These are phyloP conservation scores for Drosophila fulvimacula DNA, from an alignment of 2,888 invertebrate genomes.

Conservation along the genomic window DNA sequence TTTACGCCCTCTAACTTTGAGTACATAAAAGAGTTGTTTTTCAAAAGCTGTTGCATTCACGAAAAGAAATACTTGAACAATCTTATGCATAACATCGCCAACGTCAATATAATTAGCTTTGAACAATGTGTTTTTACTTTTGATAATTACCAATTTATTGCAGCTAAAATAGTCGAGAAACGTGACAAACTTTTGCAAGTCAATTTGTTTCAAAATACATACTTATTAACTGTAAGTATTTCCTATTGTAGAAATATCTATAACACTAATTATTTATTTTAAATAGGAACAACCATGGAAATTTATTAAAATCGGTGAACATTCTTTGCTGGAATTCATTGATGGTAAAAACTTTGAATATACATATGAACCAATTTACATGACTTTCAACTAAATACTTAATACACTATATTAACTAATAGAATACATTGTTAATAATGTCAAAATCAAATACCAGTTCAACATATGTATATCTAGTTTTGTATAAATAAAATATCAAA, in stretches of 20 bases:
- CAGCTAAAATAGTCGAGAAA: constrained; percentile 19
- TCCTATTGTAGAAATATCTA: neutral
- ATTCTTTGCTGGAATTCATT: constrained; percentile 24
- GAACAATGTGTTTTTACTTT: constrained; percentile 53
- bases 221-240: constrained; percentile 23
- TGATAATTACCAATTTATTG: constrained; percentile 40
- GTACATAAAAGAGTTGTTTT: constrained; percentile 42
- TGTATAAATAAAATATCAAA: constrained; percentile 3
- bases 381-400: constrained; percentile 28
- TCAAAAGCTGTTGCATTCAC: constrained; percentile 41
- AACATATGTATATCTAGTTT: constrained; percentile 2
- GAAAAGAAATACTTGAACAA: constrained; percentile 15
- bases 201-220: constrained; percentile 43
- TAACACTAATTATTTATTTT: neutral
- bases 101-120: constrained; percentile 45
- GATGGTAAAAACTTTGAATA: constrained; percentile 39
- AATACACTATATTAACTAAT: neutral
- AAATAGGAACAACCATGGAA: constrained; percentile 28
- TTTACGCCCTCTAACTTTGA: constrained; percentile 15
- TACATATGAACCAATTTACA: constrained; percentile 39
- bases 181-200: constrained; percentile 30
- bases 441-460: constrained; percentile 35
- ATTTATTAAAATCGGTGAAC: constrained; percentile 24
- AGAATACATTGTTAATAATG: constrained; percentile 21
- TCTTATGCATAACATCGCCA: constrained; percentile 29